phyloP scores from a whole-genome alignment of 1,140 invertebrate genomes.

The Drosophila obscura region DNA sequence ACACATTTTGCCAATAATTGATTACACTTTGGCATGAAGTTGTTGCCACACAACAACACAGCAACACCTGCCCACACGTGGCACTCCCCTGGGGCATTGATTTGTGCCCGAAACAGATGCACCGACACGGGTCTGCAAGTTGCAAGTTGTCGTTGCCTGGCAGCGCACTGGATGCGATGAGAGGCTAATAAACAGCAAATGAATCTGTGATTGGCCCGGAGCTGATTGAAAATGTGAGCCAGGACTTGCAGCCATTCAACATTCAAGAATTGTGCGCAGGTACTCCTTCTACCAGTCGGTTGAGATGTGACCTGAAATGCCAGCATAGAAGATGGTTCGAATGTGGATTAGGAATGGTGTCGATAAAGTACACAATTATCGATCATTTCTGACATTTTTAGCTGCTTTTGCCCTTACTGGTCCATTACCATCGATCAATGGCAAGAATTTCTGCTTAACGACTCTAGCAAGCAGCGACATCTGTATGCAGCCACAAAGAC shows the following conservation, averaged over 20 bases:
- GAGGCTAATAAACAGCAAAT: background rate
- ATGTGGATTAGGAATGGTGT: too few relatives aligned
- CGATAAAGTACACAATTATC: too few relatives aligned
- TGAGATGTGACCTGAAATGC: too few relatives aligned
- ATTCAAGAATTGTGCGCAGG: too few relatives aligned
- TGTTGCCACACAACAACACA: constrained; percentile 52
- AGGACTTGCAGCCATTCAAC: background rate
- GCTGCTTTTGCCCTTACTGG: background rate
- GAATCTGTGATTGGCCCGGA: constrained; percentile 34
- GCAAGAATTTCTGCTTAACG: constrained; percentile 33
- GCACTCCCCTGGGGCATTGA: background rate
- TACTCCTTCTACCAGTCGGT: too few relatives aligned
- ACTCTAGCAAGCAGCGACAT: constrained; percentile 17
- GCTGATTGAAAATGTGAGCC: background rate
- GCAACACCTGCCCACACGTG: constrained; percentile 9
- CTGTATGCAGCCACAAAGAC: background rate
- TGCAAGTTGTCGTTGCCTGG: constrained; percentile 42
- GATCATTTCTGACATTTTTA: background rate
- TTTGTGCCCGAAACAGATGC: constrained; percentile 2
- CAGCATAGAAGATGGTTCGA: too few relatives aligned
- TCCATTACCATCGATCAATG: constrained; percentile 53
- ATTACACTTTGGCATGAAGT: constrained; percentile 78
- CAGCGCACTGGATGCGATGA: background rate
- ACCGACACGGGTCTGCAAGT: constrained; percentile 18
- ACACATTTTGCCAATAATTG: constrained; percentile 77